Evolutionary conservation across 1,140 invertebrate genomes (phyloP).

Genomic region (Drosophila burlai): DNA sequence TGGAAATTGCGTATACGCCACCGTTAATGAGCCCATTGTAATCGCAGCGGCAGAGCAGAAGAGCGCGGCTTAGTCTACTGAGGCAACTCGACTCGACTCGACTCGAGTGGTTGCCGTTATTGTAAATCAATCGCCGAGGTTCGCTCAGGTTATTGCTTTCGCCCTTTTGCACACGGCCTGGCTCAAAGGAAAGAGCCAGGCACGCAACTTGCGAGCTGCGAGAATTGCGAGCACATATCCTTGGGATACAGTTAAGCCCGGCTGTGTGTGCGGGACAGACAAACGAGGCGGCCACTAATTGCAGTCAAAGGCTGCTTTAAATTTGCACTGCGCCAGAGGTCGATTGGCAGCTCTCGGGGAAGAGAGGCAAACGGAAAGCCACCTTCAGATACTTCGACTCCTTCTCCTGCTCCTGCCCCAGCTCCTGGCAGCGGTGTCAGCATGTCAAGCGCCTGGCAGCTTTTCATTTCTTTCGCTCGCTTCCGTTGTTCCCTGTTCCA

Average conservation of each 20-base stretch:
- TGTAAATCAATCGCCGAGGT: slow-evolving; percentile 75
- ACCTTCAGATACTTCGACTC: not conserved
- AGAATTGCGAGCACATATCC: slow-evolving; percentile 59
- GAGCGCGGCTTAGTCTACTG: slow-evolving; percentile 19
- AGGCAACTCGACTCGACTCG: slow-evolving; percentile 19
- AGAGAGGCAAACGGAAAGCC: not conserved
- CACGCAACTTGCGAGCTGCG: slow-evolving; percentile 67
- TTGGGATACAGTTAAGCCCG: slow-evolving; percentile 43
- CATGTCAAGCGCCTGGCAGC: slow-evolving; percentile 46
- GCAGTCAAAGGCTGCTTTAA: slow-evolving; percentile 81
- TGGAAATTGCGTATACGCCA: slow-evolving; percentile 76
- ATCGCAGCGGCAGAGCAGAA: slow-evolving; percentile 32
- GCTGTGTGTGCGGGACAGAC: slow-evolving; percentile 38
- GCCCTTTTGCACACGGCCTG: slow-evolving; percentile 28
- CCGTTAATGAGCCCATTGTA: slow-evolving; percentile 77
- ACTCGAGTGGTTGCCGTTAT: slow-evolving; percentile 70
- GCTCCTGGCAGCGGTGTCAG: slow-evolving; percentile 42
- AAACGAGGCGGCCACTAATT: slow-evolving; percentile 76
- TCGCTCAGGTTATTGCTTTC: slow-evolving; percentile 45
- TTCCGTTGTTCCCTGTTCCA: slow-evolving; percentile 21
- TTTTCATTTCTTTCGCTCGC: slow-evolving; percentile 49
- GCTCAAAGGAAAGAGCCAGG: slow-evolving; percentile 57
- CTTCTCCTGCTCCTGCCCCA: not conserved
- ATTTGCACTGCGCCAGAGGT: slow-evolving; percentile 51
- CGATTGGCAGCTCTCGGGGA: slow-evolving; percentile 43